phyloP scores from a whole-genome alignment of 2,888 invertebrate species.

The Embidobia sp. region DNA sequence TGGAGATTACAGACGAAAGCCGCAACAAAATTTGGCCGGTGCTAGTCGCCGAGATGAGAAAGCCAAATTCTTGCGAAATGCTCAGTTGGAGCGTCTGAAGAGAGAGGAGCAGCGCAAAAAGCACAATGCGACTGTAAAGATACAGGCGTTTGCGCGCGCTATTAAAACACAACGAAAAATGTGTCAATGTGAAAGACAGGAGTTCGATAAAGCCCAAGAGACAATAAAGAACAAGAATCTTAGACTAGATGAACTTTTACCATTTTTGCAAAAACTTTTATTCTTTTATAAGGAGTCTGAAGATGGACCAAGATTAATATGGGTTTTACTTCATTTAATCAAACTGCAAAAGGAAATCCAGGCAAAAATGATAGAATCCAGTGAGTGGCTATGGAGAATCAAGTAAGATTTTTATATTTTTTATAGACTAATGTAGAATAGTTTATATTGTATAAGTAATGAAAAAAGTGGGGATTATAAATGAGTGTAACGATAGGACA shows the following conservation, averaged over 20 bases:
- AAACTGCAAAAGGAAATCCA: conserved; percentile 80
- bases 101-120: conserved; percentile 91
- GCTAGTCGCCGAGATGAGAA: conserved; percentile 88
- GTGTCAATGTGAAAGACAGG: conserved; percentile 85
- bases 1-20: conserved; percentile 93
- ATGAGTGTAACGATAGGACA: no score
- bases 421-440: no score
- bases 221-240: conserved; percentile 81
- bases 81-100: conserved; percentile 92
- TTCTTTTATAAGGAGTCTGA: conserved; percentile 89
- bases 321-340: conserved; percentile 80
- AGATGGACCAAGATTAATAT: conserved; percentile 86
- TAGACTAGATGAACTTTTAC: conserved; percentile 82
- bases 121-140: conserved; percentile 88
- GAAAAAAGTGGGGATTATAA: no score
- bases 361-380: conserved; percentile 73
- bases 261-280: conserved; percentile 86
- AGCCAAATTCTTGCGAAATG: conserved; percentile 89
- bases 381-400: conserved; percentile 81
- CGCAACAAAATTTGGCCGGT: conserved; percentile 94
- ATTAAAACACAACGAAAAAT: conserved; percentile 87
- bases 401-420: conserved; percentile 69
- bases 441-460: no score
- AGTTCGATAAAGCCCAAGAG: conserved; percentile 86
- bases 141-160: conserved; percentile 91